A percentile compares a stretch with the other conserved stretches of the same genome.
phyloP scores from a whole-genome alignment of 2,888 invertebrate species.

The Acleris emargana region DNA sequence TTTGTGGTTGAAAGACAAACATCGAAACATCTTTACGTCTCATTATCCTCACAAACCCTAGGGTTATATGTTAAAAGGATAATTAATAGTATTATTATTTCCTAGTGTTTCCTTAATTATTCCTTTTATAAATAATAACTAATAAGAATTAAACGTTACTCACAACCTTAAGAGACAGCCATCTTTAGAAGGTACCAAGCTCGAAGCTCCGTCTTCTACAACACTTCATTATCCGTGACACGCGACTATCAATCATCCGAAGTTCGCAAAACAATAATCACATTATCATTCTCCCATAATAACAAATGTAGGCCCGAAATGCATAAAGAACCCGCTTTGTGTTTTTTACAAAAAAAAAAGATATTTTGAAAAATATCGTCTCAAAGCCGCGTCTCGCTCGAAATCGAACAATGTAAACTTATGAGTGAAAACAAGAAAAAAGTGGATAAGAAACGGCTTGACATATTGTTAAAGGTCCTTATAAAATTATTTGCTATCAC shows the following conservation, averaged over 20 bases:
- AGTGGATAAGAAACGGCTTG: slow-evolving; percentile 65
- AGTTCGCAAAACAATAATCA: slow-evolving; percentile 82
- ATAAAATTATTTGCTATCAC: slow-evolving; percentile 83
- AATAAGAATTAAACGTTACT: background rate
- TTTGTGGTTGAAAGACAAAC: too few species aligned
- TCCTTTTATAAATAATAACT: too few species aligned
- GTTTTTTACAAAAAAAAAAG: slow-evolving; percentile 57
- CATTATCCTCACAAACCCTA: too few species aligned
- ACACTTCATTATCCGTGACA: slow-evolving; percentile 79
- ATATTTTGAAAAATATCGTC: slow-evolving; percentile 75
- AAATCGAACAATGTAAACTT: slow-evolving; percentile 81
- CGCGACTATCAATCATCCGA: slow-evolving; percentile 76
- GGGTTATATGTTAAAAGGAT: too few species aligned
- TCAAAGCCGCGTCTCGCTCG: slow-evolving; percentile 64
- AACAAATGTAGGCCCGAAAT: slow-evolving; percentile 77
- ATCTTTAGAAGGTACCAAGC: slow-evolving; percentile 56
- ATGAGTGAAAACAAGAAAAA: slow-evolving; percentile 77
- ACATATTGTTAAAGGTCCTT: slow-evolving; percentile 80
- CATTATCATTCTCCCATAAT: slow-evolving; percentile 82
- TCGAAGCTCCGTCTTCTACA: slow-evolving; percentile 55
- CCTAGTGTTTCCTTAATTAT: too few species aligned
- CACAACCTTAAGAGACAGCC: slow-evolving; percentile 4
- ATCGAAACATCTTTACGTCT: too few species aligned
- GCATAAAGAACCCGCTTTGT: slow-evolving; percentile 79
- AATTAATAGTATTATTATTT: too few species aligned